These are phyloP conservation scores for Eospalax fontanierii DNA, from an alignment of 2,797 vertebrate species.

Conservation along the genomic window DNA sequence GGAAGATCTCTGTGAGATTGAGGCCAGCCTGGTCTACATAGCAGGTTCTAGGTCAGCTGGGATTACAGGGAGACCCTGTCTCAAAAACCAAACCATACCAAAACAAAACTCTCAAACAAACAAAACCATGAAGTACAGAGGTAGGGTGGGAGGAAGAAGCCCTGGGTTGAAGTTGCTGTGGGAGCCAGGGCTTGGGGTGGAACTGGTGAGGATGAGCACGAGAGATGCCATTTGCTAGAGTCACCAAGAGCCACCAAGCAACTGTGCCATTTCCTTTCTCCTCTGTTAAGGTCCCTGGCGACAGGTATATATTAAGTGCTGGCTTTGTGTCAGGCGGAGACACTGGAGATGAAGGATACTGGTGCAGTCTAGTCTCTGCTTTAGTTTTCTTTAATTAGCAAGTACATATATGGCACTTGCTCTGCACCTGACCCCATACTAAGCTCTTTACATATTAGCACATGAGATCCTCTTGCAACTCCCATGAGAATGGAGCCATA, in stretches of 20 bases:
- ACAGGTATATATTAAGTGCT: too few species aligned
- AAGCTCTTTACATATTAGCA: neutral
- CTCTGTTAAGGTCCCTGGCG: neutral
- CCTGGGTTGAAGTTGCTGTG: accelerated
- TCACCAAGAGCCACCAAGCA: neutral
- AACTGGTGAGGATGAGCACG: neutral
- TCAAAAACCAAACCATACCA: too few species aligned
- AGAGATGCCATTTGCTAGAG: neutral
- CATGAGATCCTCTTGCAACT: accelerated
- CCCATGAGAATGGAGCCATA: neutral
- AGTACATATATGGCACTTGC: accelerated
- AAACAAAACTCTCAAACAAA: too few species aligned
- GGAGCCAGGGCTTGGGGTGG: neutral
- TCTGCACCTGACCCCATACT: neutral
- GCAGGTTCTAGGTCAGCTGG: too few species aligned
- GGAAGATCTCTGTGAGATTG: too few species aligned
- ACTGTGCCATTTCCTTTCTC: neutral
- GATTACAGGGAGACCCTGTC: too few species aligned
- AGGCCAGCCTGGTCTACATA: too few species aligned
- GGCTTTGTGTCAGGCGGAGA: neutral
- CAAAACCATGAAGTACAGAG: too few species aligned
- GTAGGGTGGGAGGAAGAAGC: too few species aligned
- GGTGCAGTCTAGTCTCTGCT: too few species aligned
- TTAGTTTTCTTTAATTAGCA: too few species aligned
- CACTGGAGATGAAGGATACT: neutral